phyloP scores from a whole-genome alignment of 2,888 invertebrate species.

The Notocelia uddmanniana region DNA sequence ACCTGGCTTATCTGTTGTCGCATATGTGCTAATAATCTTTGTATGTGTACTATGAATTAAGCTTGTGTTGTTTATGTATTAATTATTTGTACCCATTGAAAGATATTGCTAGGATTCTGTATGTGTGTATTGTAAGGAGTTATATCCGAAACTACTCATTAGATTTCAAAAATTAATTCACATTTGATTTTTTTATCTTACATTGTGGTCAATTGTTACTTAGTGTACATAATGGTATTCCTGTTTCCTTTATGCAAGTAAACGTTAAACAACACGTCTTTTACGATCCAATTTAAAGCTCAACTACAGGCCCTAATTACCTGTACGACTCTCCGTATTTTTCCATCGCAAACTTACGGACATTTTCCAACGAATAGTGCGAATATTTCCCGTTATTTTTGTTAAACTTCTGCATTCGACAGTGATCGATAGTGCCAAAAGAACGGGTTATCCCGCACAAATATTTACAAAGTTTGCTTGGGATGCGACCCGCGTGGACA shows the following conservation, averaged over 20 bases:
- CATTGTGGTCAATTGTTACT: not conserved
- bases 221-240: not conserved
- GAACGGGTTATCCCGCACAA: slow-evolving; percentile 65
- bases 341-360: slow-evolving; percentile 46
- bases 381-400: slow-evolving; percentile 60
- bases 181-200: no score
- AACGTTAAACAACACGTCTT: slow-evolving; percentile 16
- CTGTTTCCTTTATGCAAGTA: slow-evolving; percentile 13
- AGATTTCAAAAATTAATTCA: no score
- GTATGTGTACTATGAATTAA: not conserved
- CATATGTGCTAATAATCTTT: not conserved
- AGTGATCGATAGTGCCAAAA: slow-evolving; percentile 69
- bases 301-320: slow-evolving; percentile 21
- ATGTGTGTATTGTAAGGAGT: no score
- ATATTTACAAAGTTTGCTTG: slow-evolving; percentile 65
- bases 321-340: slow-evolving; percentile 33
- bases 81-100: no score
- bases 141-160: no score
- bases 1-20: no score
- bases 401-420: slow-evolving; percentile 64
- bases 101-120: no score
- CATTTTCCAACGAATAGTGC: slow-evolving; percentile 46
- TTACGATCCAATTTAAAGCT: not conserved
- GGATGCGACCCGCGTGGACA: slow-evolving; percentile 52
- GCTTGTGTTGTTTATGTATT: slow-evolving; percentile 1